Conservation (phyloP, 2,888 invertebrate genomes). For the Callinectes sapidus region DNA sequence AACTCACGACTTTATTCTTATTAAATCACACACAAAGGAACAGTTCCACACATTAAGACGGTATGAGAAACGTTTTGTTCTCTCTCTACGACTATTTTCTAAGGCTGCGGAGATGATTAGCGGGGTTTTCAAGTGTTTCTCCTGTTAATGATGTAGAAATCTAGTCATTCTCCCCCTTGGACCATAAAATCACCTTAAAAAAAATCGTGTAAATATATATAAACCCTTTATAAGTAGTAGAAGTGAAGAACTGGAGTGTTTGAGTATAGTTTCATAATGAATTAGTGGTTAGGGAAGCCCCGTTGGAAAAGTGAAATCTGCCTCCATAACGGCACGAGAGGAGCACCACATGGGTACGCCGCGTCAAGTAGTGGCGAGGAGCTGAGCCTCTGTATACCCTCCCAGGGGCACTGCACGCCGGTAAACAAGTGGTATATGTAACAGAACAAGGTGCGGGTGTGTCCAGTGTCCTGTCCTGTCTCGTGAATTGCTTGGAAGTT, state of each 20-base stretch:
- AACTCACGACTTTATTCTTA: not conserved
- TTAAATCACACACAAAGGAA: not conserved
- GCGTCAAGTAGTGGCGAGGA: not conserved
- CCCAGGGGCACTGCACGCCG: not conserved
- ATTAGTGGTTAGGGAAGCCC: not conserved
- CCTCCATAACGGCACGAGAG: not conserved
- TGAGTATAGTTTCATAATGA: not conserved
- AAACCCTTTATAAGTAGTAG: too few relatives aligned
- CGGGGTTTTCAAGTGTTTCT: too few relatives aligned
- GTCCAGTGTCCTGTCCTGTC: not conserved
- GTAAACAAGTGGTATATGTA: not conserved
- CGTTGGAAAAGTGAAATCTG: not conserved
- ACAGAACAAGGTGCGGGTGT: not conserved
- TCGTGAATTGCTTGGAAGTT: not conserved
- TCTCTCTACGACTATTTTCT: too few relatives aligned
- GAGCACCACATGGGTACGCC: conserved; percentile 1
- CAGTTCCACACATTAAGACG: not conserved
- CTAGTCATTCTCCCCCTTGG: too few relatives aligned
- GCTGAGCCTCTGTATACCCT: not conserved
- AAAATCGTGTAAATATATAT: too few relatives aligned
- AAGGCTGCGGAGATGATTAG: too few relatives aligned
- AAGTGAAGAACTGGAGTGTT: too few relatives aligned
- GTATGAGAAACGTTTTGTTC: too few relatives aligned
- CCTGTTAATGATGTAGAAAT: too few relatives aligned
- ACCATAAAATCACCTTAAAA: too few relatives aligned